Conservation (phyloP, 2,888 invertebrate genomes). For the Chymomyza fuscimana region DNA sequence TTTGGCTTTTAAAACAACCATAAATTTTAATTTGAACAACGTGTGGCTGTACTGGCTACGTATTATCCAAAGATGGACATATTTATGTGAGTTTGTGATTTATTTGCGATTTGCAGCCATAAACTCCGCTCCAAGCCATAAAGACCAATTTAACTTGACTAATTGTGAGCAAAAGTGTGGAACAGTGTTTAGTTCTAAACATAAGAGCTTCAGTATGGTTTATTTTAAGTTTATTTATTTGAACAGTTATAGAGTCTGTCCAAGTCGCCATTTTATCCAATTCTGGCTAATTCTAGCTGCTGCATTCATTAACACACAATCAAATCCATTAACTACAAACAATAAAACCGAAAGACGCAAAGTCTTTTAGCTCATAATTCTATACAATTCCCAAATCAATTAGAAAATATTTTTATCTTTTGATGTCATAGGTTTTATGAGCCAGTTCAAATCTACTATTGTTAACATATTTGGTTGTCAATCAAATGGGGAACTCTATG, state of each 20-base stretch:
- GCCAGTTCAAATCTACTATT: conserved; percentile 42
- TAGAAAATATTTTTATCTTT: conserved; percentile 59
- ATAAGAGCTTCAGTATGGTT: not conserved
- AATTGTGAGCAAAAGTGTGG: conserved; percentile 57
- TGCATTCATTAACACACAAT: conserved; percentile 69
- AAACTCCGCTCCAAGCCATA: conserved; percentile 46
- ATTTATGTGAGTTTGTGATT: conserved; percentile 72
- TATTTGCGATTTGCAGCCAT: conserved; percentile 74
- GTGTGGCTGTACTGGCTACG: conserved; percentile 60
- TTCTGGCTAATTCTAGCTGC: not conserved
- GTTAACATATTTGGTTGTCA: conserved; percentile 22
- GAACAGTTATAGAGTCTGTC: no score
- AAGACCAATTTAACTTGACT: conserved; percentile 55
- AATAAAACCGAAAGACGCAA: conserved; percentile 28
- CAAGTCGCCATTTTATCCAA: no score
- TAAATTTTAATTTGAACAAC: conserved; percentile 75
- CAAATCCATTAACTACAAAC: conserved; percentile 64
- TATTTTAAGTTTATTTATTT: not conserved
- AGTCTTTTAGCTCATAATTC: conserved; percentile 18
- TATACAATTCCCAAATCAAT: conserved; percentile 52
- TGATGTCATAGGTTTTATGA: conserved; percentile 63
- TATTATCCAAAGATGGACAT: conserved; percentile 16
- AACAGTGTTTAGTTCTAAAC: conserved; percentile 29
- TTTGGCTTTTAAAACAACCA: conserved; percentile 66
- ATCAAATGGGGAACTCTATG: conserved; percentile 29